Percentiles rank a stretch among this genome's conserved stretches.
Conservation (phyloP, 2,797 vertebrate species). For the Falco peregrinus region DNA sequence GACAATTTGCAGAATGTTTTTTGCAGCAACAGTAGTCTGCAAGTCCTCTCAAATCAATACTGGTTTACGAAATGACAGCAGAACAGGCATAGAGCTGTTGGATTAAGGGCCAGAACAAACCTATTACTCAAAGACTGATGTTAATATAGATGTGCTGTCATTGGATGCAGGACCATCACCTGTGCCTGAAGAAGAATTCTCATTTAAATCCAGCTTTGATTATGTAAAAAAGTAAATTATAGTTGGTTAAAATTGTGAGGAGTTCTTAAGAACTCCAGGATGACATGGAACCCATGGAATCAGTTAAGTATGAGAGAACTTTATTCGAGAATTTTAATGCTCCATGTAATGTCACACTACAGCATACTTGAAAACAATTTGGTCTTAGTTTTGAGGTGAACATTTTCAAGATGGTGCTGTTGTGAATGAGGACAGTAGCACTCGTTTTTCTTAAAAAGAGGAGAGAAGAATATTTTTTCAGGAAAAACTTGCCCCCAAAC, state of each 20-base stretch:
- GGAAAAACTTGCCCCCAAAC: no score
- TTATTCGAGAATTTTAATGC: not conserved
- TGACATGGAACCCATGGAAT: not conserved
- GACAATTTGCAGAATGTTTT: not conserved
- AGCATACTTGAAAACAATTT: not conserved
- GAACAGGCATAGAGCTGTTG: not conserved
- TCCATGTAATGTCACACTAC: not conserved
- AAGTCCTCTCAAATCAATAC: not conserved
- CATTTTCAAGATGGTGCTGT: not conserved
- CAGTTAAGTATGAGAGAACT: not conserved
- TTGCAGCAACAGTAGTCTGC: not conserved
- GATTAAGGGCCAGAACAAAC: not conserved
- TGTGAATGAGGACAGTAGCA: not conserved
- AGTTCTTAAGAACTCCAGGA: not conserved
- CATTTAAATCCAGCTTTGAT: not conserved
- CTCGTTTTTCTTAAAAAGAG: no score
- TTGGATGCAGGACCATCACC: not conserved
- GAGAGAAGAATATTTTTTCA: no score
- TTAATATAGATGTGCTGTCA: not conserved
- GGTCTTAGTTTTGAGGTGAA: not conserved
- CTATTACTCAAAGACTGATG: not conserved
- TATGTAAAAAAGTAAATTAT: not conserved
- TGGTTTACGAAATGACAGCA: not conserved
- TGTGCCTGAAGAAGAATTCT: not conserved
- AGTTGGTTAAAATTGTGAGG: not conserved